Evolutionary conservation across 2,113 vertebrate species (phyloP), one percentile per base, ranked within the genome.

Genomic region (Callorhinus ursinus): DNA sequence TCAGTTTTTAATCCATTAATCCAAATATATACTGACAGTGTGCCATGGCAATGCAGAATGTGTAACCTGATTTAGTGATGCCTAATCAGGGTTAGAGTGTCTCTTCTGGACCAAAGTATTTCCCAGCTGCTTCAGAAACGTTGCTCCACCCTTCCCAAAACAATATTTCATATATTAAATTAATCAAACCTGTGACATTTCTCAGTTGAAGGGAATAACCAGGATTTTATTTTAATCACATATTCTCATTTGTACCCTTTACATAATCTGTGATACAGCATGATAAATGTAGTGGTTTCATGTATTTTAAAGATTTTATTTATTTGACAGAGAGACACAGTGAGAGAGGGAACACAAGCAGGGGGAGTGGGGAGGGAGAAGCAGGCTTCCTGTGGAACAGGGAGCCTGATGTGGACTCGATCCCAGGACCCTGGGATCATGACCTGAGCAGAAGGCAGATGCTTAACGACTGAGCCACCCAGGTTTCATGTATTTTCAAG

Each of bases 1-100:
- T 89, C 31, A 26, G 6, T 80, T 95, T 97, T 49, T 46, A 76
- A 16, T 49, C 42, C 72, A 76, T 96, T 88, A 92, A 90, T 55
- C 42, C 39, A 69, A 67, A 90, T 92, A 59, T 24, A 88, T 92
- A 36, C 13, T 39, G 36, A 51, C 15, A 93, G 9, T 89, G 36
- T 91, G 19, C 63, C 74, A 1, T 90, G 63, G n/a, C 77, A 83
- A 53, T 88, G 31, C 74, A 24, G 46, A 39, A 21, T 80, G 14
- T 90, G 8, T 89, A 94, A 63, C n/a, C 65, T 96, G 19, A 59
- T 82, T 94, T 85, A 81, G 53, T 79, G 53, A 33, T 71, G 49
- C 49, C 74, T 76, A 53, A 22, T n/a, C 0, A 11, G 39, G 16
- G 24, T 36, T 13, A 81, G 21, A 49, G n/a, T 15, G 9, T 18